Percentiles rank a stretch among this genome's conserved stretches.
Conservation (phyloP, 2,888 invertebrate species). For the Acanthopleura granulata region DNA sequence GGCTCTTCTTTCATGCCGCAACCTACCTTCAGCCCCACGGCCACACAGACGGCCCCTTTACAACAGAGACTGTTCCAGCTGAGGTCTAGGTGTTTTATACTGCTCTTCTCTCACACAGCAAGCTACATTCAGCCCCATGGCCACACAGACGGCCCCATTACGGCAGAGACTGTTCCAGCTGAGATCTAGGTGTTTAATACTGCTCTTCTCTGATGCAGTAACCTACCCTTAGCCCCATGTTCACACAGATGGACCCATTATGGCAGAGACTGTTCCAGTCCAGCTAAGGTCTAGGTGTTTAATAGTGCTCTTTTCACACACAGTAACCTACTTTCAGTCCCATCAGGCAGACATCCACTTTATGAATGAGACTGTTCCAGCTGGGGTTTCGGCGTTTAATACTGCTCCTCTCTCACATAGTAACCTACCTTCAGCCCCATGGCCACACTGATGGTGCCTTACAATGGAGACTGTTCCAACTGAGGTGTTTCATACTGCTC, state of each 20-base stretch:
- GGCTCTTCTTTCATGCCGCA: constrained; percentile 54
- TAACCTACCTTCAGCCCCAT: constrained; percentile 62
- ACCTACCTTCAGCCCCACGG: constrained; percentile 65
- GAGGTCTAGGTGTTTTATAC: too few species aligned
- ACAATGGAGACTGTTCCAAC: constrained; percentile 67
- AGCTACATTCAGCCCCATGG: constrained; percentile 63
- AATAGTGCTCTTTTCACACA: constrained; percentile 43
- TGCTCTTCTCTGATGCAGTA: constrained; percentile 66
- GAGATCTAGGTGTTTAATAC: constrained; percentile 64
- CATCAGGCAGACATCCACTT: constrained; percentile 63
- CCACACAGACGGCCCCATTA: constrained; percentile 65
- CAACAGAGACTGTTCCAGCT: constrained; percentile 34
- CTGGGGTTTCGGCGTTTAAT: constrained; percentile 66
- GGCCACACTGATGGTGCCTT: constrained; percentile 65
- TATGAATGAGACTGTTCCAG: constrained; percentile 66
- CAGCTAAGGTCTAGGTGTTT: constrained; percentile 61
- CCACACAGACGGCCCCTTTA: constrained; percentile 65
- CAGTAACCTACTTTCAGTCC: constrained; percentile 62
- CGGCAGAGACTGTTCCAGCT: constrained; percentile 67
- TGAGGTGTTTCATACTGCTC: constrained; percentile 63
- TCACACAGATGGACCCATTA: constrained; percentile 65
- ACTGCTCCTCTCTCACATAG: constrained; percentile 45
- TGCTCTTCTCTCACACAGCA: too few species aligned
- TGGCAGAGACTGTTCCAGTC: constrained; percentile 66
- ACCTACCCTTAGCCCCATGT: too few species aligned